Evolutionary conservation across 1,140 invertebrate species (phyloP), one percentile per base, ranked within the genome.

Genomic region (Pemphigus obesinymphae): DNA sequence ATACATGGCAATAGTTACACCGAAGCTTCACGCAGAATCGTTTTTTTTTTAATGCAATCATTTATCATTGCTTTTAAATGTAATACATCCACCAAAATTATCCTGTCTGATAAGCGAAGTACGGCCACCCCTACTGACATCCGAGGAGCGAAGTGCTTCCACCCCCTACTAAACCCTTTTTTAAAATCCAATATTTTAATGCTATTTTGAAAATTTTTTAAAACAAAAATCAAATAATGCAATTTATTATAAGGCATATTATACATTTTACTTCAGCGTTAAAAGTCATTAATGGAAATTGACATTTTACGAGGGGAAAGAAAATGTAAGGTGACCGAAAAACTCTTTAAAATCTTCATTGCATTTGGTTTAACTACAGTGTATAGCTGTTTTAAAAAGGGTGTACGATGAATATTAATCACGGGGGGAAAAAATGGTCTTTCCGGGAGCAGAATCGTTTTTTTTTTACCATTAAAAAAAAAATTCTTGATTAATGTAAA

Each of bases 301-400:
- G 17, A 73, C 43, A 31, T 70, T n/a, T 70, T 29, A 73, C 17
- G 43, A n/a, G 29, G 8, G 43, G 45, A 20, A 6, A 50, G 15
- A 72, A 72, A 72, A 29, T 31, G 17, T 50, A 50, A 73, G 26
- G 26, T 73, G 43, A 31, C 8, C 70, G 29, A 3, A 50, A 73
- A 73, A 73, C 70, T 73, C n/a, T 73, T 50, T 73, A 50, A 73
- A 73, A 73, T 73, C 43, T 73, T 73, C 31, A 50, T 73, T 50
- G 15, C 17, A n/a, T 31, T 73, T 20, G 7, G 43, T 8, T 3
- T 40, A 40, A 5, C 3, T 40, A 40, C 3, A 40, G 26, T 37
- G 15, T 31, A 73, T 13, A 50, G 17, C 23, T 20, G 45, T 8
- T 31, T 73, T 31, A 10, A 73, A 73, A 50, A n/a, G 23, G 23